phyloP scores from a whole-genome alignment of 2,888 invertebrate species.

The Linnaemya tessellans region DNA sequence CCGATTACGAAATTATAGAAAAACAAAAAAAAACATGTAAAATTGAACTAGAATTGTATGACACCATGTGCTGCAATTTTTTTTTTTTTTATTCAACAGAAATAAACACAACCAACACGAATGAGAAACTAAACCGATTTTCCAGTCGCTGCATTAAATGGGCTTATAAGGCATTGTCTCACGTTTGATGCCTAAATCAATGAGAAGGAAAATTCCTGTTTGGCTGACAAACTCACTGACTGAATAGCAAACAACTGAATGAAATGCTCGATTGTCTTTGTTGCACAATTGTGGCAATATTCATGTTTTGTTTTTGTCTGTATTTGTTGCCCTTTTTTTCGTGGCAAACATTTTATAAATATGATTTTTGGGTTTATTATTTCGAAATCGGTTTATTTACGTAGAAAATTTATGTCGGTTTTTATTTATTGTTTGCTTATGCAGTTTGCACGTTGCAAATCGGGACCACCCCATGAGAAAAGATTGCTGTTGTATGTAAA shows the following conservation, averaged over 20 bases:
- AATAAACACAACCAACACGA: not conserved
- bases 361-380: constrained; percentile 30
- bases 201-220: constrained; percentile 21
- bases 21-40: constrained; percentile 11
- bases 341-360: constrained; percentile 43
- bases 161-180: constrained; percentile 54
- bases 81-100: constrained; percentile 3
- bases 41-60: constrained; percentile 28
- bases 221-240: constrained; percentile 12
- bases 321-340: constrained; percentile 35
- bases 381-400: constrained; percentile 49
- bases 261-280: constrained; percentile 38
- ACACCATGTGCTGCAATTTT: constrained; percentile 47
- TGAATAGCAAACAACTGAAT: constrained; percentile 2
- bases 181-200: constrained; percentile 64
- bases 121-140: constrained; percentile 48
- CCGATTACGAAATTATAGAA: constrained; percentile 46
- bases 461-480: constrained; percentile 34
- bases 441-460: constrained; percentile 8
- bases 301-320: not conserved
- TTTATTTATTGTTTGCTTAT: not conserved
- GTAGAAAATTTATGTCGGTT: not conserved
- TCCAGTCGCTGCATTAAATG: constrained; percentile 64
- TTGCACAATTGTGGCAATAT: constrained; percentile 41
- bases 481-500: not conserved